Evolutionary conservation across 2,113 vertebrate species (phyloP).

Genomic region (Pseudorhombus dupliciocellatus): DNA sequence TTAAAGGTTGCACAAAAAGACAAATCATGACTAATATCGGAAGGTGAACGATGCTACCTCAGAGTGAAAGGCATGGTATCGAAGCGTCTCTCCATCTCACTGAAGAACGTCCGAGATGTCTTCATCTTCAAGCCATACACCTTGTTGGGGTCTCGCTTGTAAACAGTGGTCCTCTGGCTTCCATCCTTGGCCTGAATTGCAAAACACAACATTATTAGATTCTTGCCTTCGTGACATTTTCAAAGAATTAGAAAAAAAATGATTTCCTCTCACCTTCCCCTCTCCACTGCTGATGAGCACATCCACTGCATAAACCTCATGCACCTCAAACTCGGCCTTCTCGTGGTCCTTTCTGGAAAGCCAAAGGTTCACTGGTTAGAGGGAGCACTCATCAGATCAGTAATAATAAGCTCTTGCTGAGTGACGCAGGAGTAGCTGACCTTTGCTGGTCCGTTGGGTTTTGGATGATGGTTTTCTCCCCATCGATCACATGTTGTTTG

Average conservation of each 20-base stretch:
- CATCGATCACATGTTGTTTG: constrained; percentile 96
- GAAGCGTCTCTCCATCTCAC: constrained; percentile 95
- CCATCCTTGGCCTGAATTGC: constrained; percentile 88
- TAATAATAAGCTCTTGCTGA: background rate
- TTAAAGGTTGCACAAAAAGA: background rate
- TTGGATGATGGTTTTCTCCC: constrained; percentile 98
- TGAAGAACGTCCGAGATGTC: constrained; percentile 96
- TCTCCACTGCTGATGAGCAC: constrained; percentile 97
- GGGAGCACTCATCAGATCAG: background rate
- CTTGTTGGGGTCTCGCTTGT: constrained; percentile 96
- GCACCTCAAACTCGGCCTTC: constrained; percentile 97
- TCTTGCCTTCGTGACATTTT: background rate
- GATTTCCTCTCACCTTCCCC: constrained; percentile 87
- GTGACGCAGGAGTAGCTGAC: constrained; percentile 70
- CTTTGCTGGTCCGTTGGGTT: constrained; percentile 97
- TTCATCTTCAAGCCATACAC: constrained; percentile 99
- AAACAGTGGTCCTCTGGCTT: constrained; percentile 96
- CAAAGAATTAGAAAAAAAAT: background rate
- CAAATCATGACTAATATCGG: background rate
- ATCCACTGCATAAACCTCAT: constrained; percentile 97
- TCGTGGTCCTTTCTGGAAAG: constrained; percentile 94
- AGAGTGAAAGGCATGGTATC: constrained; percentile 98
- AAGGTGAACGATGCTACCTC: constrained; percentile 76
- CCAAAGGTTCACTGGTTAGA: background rate
- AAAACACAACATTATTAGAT: background rate